phyloP scores from a whole-genome alignment of 2,113 vertebrate species.

The Psilopsiagon aurifrons region DNA sequence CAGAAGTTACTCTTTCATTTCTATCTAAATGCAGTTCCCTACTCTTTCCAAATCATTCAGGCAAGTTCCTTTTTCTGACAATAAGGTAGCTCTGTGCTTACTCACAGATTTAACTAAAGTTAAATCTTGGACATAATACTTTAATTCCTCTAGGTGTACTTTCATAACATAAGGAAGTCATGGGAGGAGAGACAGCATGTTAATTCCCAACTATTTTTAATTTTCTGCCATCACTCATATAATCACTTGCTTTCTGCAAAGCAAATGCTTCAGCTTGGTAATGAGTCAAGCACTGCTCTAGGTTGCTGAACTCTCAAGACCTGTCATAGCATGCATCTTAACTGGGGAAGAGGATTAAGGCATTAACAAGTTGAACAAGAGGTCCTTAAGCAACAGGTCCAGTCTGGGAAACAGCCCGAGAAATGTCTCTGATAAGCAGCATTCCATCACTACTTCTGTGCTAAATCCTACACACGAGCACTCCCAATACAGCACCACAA shows the following conservation, averaged over 20 bases:
- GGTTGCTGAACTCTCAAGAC: neutral
- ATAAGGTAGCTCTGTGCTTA: neutral
- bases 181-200: neutral
- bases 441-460: constrained; percentile 2
- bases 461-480: neutral
- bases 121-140: neutral
- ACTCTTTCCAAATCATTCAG: neutral
- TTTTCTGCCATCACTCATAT: neutral
- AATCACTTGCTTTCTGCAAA: constrained; percentile 18
- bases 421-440: neutral
- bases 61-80: neutral
- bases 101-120: neutral
- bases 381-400: constrained; percentile 42
- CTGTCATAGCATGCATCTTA: constrained; percentile 1
- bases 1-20: neutral
- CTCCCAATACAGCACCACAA: neutral
- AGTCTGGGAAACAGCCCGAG: constrained; percentile 24
- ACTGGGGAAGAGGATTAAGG: constrained; percentile 51
- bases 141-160: neutral
- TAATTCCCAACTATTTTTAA: neutral
- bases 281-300: neutral
- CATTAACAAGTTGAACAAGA: constrained; percentile 54
- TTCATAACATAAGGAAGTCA: neutral
- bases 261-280: neutral
- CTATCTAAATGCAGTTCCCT: neutral